Conservation (phyloP, 2,888 invertebrate species). For the Crepidodera aurea region DNA sequence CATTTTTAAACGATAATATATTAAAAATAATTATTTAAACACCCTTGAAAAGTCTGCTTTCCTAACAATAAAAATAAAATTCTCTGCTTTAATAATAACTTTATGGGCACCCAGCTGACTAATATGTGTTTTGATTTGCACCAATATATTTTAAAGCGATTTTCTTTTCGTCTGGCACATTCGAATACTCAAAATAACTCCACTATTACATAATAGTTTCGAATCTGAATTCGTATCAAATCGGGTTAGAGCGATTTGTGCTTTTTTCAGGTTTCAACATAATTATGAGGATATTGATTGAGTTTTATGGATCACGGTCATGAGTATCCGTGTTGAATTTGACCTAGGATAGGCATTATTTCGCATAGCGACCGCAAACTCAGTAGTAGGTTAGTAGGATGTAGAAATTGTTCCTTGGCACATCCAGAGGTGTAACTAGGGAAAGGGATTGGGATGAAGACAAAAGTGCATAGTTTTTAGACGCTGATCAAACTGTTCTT, state of each 20-base stretch:
- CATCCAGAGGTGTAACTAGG: constrained; percentile 19
- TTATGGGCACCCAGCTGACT: too few species aligned
- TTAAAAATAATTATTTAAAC: neutral
- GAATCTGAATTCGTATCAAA: neutral
- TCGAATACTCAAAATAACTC: neutral
- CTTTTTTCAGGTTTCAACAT: constrained; percentile 21
- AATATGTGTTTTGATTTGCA: too few species aligned
- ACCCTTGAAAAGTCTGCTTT: too few species aligned
- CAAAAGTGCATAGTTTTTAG: too few species aligned
- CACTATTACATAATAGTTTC: neutral
- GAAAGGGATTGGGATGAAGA: too few species aligned
- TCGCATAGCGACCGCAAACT: neutral
- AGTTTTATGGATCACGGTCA: constrained; percentile 14
- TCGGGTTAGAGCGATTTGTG: constrained; percentile 7
- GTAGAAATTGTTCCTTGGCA: constrained; percentile 29
- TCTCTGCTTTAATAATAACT: too few species aligned
- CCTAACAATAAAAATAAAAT: too few species aligned
- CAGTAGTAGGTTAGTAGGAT: constrained; percentile 21
- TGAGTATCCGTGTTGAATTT: constrained; percentile 2
- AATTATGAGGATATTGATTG: constrained; percentile 28
- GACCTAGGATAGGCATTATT: constrained; percentile 17
- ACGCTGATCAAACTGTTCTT: too few species aligned
- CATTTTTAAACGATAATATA: neutral
- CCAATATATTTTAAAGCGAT: too few species aligned
- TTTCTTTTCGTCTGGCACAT: neutral